These are phyloP conservation scores for Zingel zingel DNA, from an alignment of 2,113 vertebrate species.

Conservation along the genomic window DNA sequence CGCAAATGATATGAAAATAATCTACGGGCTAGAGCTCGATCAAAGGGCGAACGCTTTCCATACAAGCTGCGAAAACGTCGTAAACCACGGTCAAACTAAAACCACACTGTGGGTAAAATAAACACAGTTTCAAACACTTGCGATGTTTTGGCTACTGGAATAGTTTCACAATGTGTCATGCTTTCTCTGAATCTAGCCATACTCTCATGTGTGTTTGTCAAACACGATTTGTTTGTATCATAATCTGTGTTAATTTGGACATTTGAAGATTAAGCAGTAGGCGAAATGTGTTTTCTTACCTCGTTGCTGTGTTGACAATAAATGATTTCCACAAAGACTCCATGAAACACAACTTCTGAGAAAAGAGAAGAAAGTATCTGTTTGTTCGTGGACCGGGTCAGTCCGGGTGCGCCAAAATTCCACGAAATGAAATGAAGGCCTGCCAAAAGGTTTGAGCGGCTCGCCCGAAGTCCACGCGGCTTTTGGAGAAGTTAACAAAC, in stretches of 20 bases:
- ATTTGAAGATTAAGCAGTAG: neutral
- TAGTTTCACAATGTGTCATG: conserved; percentile 20
- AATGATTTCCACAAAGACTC: conserved; percentile 54
- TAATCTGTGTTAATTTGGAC: neutral
- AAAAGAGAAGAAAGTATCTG: neutral
- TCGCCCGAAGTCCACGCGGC: conserved; percentile 57
- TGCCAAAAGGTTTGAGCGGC: conserved; percentile 18
- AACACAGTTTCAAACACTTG: neutral
- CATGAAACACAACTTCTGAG: conserved; percentile 55
- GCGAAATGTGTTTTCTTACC: conserved; percentile 54
- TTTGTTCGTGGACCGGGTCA: neutral
- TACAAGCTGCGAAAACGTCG: conserved; percentile 26
- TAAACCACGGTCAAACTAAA: conserved; percentile 26
- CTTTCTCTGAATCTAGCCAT: neutral
- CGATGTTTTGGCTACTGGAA: neutral
- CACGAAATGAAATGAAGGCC: neutral
- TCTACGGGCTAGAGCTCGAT: neutral
- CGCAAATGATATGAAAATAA: conserved; percentile 63
- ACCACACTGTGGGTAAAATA: conserved; percentile 27
- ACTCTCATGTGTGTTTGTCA: neutral
- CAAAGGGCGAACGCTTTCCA: conserved; percentile 48
- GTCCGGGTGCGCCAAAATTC: conserved; percentile 17
- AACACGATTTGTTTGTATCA: neutral
- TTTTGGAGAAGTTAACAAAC: conserved; percentile 74
- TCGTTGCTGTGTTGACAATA: conserved; percentile 34